Base-by-base conservation (phyloP, 2,888 invertebrate genomes). In the Suillia variegata region DNA sequence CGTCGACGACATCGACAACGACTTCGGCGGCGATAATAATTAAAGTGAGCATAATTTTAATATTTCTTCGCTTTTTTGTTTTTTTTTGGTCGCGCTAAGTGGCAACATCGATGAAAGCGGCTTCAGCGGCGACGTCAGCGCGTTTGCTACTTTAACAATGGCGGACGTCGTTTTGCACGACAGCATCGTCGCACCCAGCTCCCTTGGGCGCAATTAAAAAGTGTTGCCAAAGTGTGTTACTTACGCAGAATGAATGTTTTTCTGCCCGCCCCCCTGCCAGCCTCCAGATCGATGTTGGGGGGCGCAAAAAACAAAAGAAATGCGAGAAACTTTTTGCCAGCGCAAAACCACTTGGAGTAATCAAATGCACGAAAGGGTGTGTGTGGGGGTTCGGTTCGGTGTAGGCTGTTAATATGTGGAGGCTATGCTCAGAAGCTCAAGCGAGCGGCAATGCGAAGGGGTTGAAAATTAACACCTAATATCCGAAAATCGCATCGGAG, bases 401-500 rank as follows among this genome's bases (percentile, higher is more conserved):
- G n/a, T n/a, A n/a, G n/a, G n/a, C n/a, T n/a, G n/a, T n/a, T n/a
- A n/a, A n/a, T n/a, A 13, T 38, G 38, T 4, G n/a, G 4, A n/a
- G 6, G 38, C 10, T 6, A 26, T 26, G 10, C 5, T 45, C 45
- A 45, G 18, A 17, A 38, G 38, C 38, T n/a, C 38, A 38, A n/a
- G n/a, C n/a, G n/a, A n/a, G 38, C 12, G 38, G 45, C 6, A 5
- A 20, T 18, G 45, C 13, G 45, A 20, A 38, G 45, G 45, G 45
- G 45, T 45, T 45, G 45, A 74, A 74, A 72, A 72, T 72, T 72
- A 72, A 74, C 71, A 72, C 71, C 75, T 72, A 72, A 72, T 72
- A 72, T 72, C 75, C 75, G 74, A 74, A 72, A 72, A 72, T 72
- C 71, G 71, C 71, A 72, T 74, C 73, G 74, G 71, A 72, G 75